Evolutionary conservation across 2,888 invertebrate species (phyloP).

Genomic region (Margaritifera margaritifera): DNA sequence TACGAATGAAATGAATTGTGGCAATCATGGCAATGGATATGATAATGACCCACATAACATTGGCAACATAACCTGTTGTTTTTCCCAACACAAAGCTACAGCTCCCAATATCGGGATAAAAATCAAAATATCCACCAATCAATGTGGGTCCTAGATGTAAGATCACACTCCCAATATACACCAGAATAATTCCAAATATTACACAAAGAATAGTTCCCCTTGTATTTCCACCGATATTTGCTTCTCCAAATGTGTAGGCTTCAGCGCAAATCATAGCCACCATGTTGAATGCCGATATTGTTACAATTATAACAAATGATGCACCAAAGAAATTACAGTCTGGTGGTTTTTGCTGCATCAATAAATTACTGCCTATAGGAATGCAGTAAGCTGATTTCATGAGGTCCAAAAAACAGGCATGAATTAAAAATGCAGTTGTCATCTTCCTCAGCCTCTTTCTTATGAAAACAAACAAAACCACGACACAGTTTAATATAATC

Average conservation of each 20-base stretch:
- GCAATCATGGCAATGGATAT: conserved; percentile 67
- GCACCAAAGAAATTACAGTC: conserved; percentile 69
- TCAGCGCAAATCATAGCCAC: conserved; percentile 73
- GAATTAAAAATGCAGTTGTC: conserved; percentile 72
- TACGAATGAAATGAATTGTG: conserved; percentile 67
- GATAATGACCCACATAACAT: conserved; percentile 72
- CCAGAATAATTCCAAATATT: conserved; percentile 70
- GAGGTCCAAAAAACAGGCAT: conserved; percentile 70
- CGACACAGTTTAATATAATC: conserved; percentile 64
- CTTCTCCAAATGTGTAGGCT: conserved; percentile 71
- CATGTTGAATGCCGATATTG: conserved; percentile 72
- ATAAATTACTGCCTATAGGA: conserved; percentile 69
- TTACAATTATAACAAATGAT: conserved; percentile 69
- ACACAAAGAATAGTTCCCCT: conserved; percentile 70
- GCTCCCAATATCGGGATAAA: conserved; percentile 70
- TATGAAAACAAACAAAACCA: conserved; percentile 63
- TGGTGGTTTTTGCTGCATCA: conserved; percentile 57
- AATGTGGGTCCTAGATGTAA: conserved; percentile 72
- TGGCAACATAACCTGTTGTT: conserved; percentile 70
- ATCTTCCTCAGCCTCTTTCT: conserved; percentile 62
- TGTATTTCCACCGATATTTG: conserved; percentile 64
- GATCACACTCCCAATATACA: conserved; percentile 71
- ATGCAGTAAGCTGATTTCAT: conserved; percentile 71
- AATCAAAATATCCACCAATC: conserved; percentile 72
- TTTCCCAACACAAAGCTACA: conserved; percentile 71